Percentiles rank a stretch among this genome's conserved stretches.
These are phyloP conservation scores for Toxotes jaculatrix DNA, from an alignment of 2,113 vertebrate genomes.

Conservation along the genomic window DNA sequence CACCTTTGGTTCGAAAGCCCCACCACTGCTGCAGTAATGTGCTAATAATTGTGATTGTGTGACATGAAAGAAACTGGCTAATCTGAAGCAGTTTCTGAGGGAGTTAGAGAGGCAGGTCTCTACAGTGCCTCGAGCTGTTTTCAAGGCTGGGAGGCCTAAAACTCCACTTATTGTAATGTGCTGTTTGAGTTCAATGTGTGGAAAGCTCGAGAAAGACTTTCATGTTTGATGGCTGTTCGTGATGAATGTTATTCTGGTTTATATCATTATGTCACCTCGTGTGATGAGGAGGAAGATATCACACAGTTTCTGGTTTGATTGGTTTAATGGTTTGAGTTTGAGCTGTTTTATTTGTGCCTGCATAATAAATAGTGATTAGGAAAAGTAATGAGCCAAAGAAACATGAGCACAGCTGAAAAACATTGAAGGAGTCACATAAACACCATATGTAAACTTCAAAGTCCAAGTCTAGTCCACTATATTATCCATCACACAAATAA, in stretches of 20 bases:
- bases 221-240: constrained; percentile 24
- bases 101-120: constrained; percentile 19
- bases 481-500: not conserved
- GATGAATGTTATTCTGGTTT: constrained; percentile 40
- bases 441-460: not conserved
- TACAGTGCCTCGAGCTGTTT: constrained; percentile 5
- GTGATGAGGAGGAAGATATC: not conserved
- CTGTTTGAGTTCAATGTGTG: not conserved
- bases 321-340: constrained; percentile 20
- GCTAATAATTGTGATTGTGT: constrained; percentile 24
- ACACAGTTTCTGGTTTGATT: not conserved
- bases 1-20: not conserved
- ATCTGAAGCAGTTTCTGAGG: constrained; percentile 38
- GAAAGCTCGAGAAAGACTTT: not conserved
- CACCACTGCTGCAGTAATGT: not conserved
- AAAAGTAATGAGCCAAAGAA: not conserved
- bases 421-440: not conserved
- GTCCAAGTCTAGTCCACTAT: not conserved
- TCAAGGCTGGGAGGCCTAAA: constrained; percentile 4
- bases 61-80: constrained; percentile 38
- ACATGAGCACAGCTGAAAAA: not conserved
- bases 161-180: not conserved
- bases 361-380: not conserved
- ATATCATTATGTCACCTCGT: constrained; percentile 15
- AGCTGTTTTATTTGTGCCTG: not conserved